Evolutionary conservation across 2,888 invertebrate species (phyloP).

Genomic region (Hermaeophaga mercurialis): DNA sequence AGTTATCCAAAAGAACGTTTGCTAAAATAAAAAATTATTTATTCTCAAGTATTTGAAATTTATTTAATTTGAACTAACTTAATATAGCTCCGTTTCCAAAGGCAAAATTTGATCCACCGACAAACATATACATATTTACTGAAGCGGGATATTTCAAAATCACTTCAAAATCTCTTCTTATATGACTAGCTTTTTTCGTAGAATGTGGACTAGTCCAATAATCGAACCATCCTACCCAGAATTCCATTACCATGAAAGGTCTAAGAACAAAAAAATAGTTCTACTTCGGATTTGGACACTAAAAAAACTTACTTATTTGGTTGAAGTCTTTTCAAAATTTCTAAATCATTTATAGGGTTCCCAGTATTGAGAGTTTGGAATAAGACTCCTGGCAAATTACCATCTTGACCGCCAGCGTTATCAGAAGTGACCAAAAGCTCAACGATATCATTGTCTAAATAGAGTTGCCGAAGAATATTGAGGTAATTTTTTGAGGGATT

Average conservation of each 20-base stretch:
- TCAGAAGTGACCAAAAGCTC: conserved; percentile 61
- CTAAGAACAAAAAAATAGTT: conserved; percentile 37
- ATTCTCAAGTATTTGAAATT: not conserved
- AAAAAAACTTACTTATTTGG: conserved; percentile 27
- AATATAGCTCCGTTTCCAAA: conserved; percentile 57
- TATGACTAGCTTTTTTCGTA: conserved; percentile 37
- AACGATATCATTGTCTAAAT: conserved; percentile 51
- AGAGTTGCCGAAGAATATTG: conserved; percentile 53
- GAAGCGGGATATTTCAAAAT: conserved; percentile 53
- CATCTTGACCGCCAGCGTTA: conserved; percentile 8
- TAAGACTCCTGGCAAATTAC: conserved; percentile 11
- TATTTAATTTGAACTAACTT: conserved; percentile 30
- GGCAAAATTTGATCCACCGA: conserved; percentile 85
- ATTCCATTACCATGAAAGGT: conserved; percentile 65
- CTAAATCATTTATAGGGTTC: conserved; percentile 31
- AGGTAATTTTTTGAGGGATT: conserved; percentile 56
- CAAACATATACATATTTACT: conserved; percentile 90
- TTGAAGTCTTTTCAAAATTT: conserved; percentile 33
- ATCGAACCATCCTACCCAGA: conserved; percentile 67
- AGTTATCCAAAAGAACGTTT: conserved; percentile 21
- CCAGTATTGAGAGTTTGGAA: conserved; percentile 39
- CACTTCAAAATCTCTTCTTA: conserved; percentile 38
- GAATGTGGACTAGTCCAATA: conserved; percentile 59
- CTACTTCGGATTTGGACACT: not conserved
- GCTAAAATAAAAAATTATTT: conserved; percentile 8